Conservation (phyloP, 2,888 invertebrate genomes). For the Acleris cristana region DNA sequence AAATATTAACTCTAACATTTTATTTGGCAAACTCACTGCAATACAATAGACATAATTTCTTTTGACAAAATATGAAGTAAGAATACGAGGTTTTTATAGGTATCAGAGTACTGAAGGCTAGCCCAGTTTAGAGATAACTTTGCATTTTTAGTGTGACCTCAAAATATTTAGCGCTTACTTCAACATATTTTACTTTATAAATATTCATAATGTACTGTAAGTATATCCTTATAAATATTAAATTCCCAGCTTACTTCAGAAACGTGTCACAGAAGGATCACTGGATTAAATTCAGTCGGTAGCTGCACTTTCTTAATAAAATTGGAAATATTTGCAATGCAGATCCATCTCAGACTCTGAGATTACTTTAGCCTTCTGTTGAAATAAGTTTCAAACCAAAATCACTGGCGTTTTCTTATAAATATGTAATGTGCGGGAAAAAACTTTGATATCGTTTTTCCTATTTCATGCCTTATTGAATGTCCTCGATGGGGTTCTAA, state of each 20-base stretch:
- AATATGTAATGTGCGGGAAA: conserved; percentile 38
- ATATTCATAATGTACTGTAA: background rate
- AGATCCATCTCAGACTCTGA: conserved; percentile 59
- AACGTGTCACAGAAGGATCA: conserved; percentile 54
- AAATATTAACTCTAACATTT: no score
- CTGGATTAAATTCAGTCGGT: conserved; percentile 61
- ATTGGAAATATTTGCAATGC: conserved; percentile 74
- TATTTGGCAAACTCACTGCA: no score
- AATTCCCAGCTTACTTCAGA: conserved; percentile 51
- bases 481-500: no score
- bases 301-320: conserved; percentile 74
- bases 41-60: no score
- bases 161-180: no score
- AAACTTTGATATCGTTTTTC: conserved; percentile 29
- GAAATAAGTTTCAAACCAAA: conserved; percentile 47
- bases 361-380: conserved; percentile 61
- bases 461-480: conserved; percentile 12
- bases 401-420: conserved; percentile 43
- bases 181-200: background rate
- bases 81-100: no score
- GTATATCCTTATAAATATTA: background rate
- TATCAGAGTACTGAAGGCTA: no score
- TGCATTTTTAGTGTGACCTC: no score
- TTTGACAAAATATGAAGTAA: no score
- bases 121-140: no score